These are phyloP conservation scores for Epiblema foenella DNA, from an alignment of 2,888 invertebrate genomes.

Conservation along the genomic window DNA sequence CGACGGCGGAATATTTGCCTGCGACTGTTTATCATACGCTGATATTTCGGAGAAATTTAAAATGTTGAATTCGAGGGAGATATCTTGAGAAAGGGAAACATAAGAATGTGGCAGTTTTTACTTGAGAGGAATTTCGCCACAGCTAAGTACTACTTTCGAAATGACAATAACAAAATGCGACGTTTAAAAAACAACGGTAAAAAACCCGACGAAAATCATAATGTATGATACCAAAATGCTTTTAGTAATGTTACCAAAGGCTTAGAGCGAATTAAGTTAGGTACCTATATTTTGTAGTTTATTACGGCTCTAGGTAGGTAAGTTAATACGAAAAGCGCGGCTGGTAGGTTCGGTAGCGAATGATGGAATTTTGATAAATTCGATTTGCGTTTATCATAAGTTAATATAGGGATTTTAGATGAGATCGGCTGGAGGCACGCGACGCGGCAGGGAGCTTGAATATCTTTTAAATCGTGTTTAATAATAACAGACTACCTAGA, in stretches of 20 bases:
- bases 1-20: slow-evolving; percentile 49
- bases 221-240: too few species aligned
- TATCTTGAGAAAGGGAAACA: slow-evolving; percentile 49
- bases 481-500: slow-evolving; percentile 76
- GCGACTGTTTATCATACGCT: slow-evolving; percentile 47
- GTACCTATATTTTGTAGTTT: neutral
- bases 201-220: neutral
- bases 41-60: slow-evolving; percentile 48
- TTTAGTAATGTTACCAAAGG: neutral
- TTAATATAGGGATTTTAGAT: slow-evolving; percentile 60
- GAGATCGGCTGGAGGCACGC: slow-evolving; percentile 65
- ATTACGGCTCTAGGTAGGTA: neutral
- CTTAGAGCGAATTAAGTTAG: neutral
- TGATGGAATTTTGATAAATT: slow-evolving; percentile 66
- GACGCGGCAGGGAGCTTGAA: slow-evolving; percentile 74
- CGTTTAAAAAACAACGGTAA: neutral
- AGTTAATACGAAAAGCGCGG: slow-evolving; percentile 47
- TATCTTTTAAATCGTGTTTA: slow-evolving; percentile 69
- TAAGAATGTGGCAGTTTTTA: slow-evolving; percentile 37
- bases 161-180: slow-evolving; percentile 17
- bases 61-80: slow-evolving; percentile 51
- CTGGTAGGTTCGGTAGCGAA: slow-evolving; percentile 63
- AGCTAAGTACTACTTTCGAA: slow-evolving; percentile 2
- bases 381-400: slow-evolving; percentile 70
- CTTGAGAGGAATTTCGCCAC: slow-evolving; percentile 9